Evolutionary conservation across 2,888 invertebrate species (phyloP), one percentile per base, ranked within the genome.

Genomic region (Drosophila picticornis): DNA sequence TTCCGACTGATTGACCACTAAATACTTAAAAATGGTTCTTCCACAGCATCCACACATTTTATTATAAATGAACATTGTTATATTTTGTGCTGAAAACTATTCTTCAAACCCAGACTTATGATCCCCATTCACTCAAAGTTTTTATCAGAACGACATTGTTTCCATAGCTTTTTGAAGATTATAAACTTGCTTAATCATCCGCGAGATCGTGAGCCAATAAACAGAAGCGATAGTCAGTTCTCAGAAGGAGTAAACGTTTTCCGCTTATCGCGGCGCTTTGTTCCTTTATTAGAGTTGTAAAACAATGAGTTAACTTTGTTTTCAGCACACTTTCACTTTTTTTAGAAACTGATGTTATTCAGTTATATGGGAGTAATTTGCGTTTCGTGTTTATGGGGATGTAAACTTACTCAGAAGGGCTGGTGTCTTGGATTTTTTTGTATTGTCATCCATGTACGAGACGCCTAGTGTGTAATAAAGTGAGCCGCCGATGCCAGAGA

Each of bases 371-470:
- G 40, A 22, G n/a, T 16, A 1, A 22, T 22, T 5, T 16, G n/a
- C 2, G n/a, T 1, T 10, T 10, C 13, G 5, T 3, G n/a, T 7
- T 57, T 31, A 36, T 25, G 0, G 16, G 2, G 29, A 5, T 22
- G 2, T 34, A 13, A 29, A 94, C 94, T 94, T 92, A 95, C 96
- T 96, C 71, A 96, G 94, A 48, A 96, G 92, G 3, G 95, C 95
- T n/a, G 96, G 96, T 1, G 96, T 96, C 88, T 96, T 96, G 5
- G 96, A 95, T 88, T 95, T 95, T 84, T 96, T 95, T n/a, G 96
- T 95, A 85, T 96, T 96, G 86, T 96, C 96, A 89, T 96, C 96
- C 95, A 96, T 95, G 89, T 96, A 96, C 2, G 96, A 94, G 0
- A 96, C 95, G 4, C 96, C 96, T 19, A 96, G 93, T 0, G 96